phyloP scores from a whole-genome alignment of 2,888 invertebrate genomes.

The Eristalinus sepulchralis region DNA sequence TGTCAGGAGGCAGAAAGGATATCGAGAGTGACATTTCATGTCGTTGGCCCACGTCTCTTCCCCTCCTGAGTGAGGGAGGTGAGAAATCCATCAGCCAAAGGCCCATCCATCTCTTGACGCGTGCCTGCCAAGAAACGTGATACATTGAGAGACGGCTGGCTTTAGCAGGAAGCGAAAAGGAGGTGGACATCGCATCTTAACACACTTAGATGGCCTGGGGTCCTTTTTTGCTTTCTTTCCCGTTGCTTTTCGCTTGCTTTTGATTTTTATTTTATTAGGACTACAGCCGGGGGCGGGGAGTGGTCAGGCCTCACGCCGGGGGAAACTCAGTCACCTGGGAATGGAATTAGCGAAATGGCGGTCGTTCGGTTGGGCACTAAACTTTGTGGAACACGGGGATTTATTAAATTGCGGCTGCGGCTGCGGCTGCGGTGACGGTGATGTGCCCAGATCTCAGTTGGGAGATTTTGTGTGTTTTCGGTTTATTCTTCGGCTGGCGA shows the following conservation, averaged over 20 bases:
- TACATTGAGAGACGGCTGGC: conserved; percentile 23
- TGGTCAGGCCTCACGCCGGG: not conserved
- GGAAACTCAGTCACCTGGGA: conserved; percentile 1
- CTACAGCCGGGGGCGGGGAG: not conserved
- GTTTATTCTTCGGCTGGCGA: not conserved
- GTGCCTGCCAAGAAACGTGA: conserved; percentile 15
- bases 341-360: conserved; percentile 49
- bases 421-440: not conserved
- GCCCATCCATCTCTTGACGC: not conserved
- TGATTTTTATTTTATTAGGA: not conserved
- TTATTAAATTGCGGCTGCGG: conserved; percentile 57
- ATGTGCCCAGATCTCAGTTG: not conserved
- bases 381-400: conserved; percentile 53
- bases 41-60: not conserved
- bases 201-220: conserved; percentile 7
- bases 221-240: conserved; percentile 3
- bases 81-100: not conserved
- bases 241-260: not conserved
- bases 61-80: not conserved
- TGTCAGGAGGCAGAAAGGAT: conserved; percentile 12
- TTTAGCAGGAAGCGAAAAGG: not conserved
- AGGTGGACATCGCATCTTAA: not conserved
- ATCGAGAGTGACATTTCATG: conserved; percentile 35
- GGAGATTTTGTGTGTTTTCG: not conserved
- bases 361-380: conserved; percentile 50